Percentiles rank a stretch among this genome's conserved stretches.
Evolutionary conservation across 2,888 invertebrate genomes (phyloP).

Genomic region (Limulus polyphemus): DNA sequence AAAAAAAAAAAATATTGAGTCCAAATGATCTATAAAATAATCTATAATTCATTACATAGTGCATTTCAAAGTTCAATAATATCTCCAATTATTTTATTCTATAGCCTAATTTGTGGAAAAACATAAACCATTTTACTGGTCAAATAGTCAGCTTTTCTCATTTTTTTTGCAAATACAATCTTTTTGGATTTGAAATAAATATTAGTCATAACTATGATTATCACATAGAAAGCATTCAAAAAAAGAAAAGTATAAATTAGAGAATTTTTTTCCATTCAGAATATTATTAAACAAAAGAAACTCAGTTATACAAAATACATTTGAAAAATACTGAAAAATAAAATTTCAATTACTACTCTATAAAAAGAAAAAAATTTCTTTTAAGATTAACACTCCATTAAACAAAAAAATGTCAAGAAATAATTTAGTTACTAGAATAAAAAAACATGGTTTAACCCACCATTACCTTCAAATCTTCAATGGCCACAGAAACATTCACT

Average conservation of each 20-base stretch:
- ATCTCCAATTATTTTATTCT: neutral
- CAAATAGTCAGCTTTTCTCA: neutral
- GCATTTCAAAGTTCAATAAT: neutral
- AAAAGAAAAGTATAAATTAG: no score
- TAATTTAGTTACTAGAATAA: neutral
- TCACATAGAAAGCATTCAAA: no score
- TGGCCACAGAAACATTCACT: slow-evolving; percentile 76
- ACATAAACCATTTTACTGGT: neutral
- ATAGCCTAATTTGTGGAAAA: neutral
- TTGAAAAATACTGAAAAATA: neutral
- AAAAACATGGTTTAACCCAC: slow-evolving; percentile 1
- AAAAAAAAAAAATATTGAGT: slow-evolving; percentile 1
- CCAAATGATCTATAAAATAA: neutral
- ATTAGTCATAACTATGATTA: no score
- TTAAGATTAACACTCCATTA: neutral
- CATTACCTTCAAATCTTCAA: slow-evolving; percentile 63
- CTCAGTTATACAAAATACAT: neutral
- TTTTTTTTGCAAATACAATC: no score
- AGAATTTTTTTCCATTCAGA: no score
- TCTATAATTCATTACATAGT: no score
- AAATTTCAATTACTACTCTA: neutral
- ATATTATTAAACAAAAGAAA: neutral
- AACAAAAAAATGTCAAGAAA: neutral
- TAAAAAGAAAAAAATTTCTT: neutral
- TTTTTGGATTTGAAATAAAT: no score